phyloP scores from a whole-genome alignment of 2,113 vertebrate genomes.

The Bos javanicus region DNA sequence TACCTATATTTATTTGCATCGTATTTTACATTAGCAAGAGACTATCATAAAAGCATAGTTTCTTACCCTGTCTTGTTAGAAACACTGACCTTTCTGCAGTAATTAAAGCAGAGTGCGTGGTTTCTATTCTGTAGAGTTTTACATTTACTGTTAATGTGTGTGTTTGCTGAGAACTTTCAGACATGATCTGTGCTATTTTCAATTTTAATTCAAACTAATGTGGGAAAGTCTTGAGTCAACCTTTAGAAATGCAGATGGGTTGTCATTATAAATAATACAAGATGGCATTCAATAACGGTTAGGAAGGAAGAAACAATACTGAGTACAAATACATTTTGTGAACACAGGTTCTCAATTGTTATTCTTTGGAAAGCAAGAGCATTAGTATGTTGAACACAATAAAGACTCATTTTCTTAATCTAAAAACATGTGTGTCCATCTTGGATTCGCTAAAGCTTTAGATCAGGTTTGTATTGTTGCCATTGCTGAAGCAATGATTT shows the following conservation, averaged over 20 bases:
- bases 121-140: neutral
- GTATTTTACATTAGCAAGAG: neutral
- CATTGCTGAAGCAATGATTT: neutral
- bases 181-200: neutral
- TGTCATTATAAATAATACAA: neutral
- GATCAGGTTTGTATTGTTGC: neutral
- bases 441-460: neutral
- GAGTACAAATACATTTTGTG: neutral
- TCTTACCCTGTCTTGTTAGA: neutral
- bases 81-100: neutral
- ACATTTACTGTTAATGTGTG: neutral
- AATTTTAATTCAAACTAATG: neutral
- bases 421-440: neutral
- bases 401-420: neutral
- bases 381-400: neutral
- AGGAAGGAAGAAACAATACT: neutral
- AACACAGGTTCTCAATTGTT: neutral
- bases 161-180: neutral
- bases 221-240: neutral
- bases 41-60: neutral
- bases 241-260: neutral
- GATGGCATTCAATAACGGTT: neutral
- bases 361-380: neutral
- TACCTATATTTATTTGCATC: neutral
- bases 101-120: neutral